Conservation (phyloP, 2,888 invertebrate genomes). For the Spilosoma lubricipeda region DNA sequence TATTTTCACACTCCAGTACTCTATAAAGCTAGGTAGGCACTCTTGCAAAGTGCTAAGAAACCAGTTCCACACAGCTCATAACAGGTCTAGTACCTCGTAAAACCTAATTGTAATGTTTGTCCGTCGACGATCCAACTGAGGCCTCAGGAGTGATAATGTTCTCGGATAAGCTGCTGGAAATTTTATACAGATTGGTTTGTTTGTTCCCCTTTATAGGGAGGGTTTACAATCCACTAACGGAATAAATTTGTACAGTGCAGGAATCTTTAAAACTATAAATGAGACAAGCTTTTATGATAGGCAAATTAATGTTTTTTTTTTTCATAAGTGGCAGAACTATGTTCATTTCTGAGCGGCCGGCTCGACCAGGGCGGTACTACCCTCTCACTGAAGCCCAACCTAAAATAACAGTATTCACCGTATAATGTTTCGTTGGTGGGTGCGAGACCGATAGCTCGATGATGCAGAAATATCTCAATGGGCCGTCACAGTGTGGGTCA, state of each 20-base stretch:
- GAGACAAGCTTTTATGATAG: neutral
- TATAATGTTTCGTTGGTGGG: too few species aligned
- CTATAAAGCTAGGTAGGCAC: slow-evolving; percentile 7
- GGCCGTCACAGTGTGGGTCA: too few species aligned
- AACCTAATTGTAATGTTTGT: slow-evolving; percentile 33
- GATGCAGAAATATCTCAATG: too few species aligned
- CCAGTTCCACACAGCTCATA: slow-evolving; percentile 3
- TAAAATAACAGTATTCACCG: too few species aligned
- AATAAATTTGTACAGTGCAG: neutral
- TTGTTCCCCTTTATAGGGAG: neutral
- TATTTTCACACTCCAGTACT: neutral
- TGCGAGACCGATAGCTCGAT: too few species aligned
- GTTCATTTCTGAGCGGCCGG: too few species aligned
- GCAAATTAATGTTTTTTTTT: too few species aligned
- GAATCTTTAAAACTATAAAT: neutral
- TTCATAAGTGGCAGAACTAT: too few species aligned
- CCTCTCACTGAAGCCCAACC: too few species aligned
- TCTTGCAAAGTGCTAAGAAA: slow-evolving; percentile 8
- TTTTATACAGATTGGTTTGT: slow-evolving; percentile 11
- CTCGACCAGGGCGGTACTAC: too few species aligned
- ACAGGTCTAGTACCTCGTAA: slow-evolving; percentile 21
- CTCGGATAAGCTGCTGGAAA: slow-evolving; percentile 8
- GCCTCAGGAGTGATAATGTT: slow-evolving; percentile 13
- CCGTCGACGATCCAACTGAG: slow-evolving; percentile 7
- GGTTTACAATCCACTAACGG: neutral